Evolutionary conservation across 2,113 vertebrate species (phyloP).

Genomic region (Jacana jacana): DNA sequence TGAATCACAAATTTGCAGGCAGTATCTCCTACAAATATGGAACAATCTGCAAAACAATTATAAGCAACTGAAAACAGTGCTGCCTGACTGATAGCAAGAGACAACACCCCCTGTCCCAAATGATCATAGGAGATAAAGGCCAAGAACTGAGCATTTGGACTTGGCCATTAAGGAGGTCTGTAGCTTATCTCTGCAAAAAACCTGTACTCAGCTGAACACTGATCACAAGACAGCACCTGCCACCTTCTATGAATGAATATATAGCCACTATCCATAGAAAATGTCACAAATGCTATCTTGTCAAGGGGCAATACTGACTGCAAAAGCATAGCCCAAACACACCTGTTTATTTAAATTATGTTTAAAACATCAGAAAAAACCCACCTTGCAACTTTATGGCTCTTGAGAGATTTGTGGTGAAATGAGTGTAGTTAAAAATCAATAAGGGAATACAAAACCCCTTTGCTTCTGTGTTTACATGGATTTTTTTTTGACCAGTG

Average conservation of each 20-base stretch:
- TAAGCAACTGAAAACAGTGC: slow-evolving; percentile 6
- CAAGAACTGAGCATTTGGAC: not conserved
- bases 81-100: not conserved
- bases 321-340: not conserved
- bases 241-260: not conserved
- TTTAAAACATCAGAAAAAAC: not conserved
- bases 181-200: slow-evolving; percentile 1
- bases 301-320: not conserved
- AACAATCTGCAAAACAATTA: not conserved
- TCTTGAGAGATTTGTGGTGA: not conserved
- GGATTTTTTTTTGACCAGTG: not conserved
- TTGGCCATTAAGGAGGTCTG: not conserved
- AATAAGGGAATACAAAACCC: not conserved
- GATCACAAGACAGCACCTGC: not conserved
- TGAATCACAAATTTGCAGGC: not conserved
- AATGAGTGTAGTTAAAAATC: not conserved
- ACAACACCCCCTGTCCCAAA: not conserved
- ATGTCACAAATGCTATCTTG: not conserved
- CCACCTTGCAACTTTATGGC: not conserved
- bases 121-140: not conserved
- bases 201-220: not conserved
- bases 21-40: not conserved
- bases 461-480: not conserved
- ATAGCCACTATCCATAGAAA: not conserved
- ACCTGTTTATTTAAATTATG: not conserved